phyloP scores from a whole-genome alignment of 1,140 invertebrate species.

The Tribolium madens region DNA sequence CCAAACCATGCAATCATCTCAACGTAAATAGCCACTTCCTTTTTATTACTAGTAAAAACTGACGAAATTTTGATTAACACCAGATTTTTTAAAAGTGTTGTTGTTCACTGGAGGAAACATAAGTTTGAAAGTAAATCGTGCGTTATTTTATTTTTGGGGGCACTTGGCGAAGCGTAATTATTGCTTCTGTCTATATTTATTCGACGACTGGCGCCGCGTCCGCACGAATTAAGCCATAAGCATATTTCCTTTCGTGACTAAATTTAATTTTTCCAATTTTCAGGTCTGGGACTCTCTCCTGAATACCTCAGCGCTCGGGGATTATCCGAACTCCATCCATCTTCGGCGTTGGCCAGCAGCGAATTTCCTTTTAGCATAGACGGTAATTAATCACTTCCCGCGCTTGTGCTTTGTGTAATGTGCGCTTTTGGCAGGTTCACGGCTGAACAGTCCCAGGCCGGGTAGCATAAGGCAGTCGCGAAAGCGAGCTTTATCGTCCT shows the following conservation, averaged over 20 bases:
- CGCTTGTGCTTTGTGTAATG: background rate
- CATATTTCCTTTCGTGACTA: conserved; percentile 22
- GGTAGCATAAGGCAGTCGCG: conserved; percentile 72
- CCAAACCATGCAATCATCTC: conserved; percentile 21
- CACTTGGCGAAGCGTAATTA: conserved; percentile 28
- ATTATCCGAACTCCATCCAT: conserved; percentile 76
- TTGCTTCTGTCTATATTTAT: conserved; percentile 34
- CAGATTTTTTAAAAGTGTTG: conserved; percentile 32
- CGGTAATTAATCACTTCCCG: conserved; percentile 69
- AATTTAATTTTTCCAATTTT: conserved; percentile 56
- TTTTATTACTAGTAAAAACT: background rate
- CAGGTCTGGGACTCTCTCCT: conserved; percentile 77
- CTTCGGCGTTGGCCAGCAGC: conserved; percentile 79
- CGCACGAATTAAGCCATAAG: conserved; percentile 28
- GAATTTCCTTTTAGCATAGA: conserved; percentile 85
- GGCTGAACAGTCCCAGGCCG: conserved; percentile 77
- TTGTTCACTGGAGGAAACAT: conserved; percentile 43
- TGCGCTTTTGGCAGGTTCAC: conserved; percentile 71
- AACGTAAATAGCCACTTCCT: conserved; percentile 8
- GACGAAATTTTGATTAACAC: conserved; percentile 35
- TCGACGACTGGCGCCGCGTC: conserved; percentile 11
- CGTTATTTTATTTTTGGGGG: conserved; percentile 45
- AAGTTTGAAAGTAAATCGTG: conserved; percentile 45
- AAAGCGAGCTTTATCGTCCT: conserved; percentile 93
- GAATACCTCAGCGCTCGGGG: conserved; percentile 80